Evolutionary conservation across 2,113 vertebrate genomes (phyloP).

Genomic region (Channa maculata): DNA sequence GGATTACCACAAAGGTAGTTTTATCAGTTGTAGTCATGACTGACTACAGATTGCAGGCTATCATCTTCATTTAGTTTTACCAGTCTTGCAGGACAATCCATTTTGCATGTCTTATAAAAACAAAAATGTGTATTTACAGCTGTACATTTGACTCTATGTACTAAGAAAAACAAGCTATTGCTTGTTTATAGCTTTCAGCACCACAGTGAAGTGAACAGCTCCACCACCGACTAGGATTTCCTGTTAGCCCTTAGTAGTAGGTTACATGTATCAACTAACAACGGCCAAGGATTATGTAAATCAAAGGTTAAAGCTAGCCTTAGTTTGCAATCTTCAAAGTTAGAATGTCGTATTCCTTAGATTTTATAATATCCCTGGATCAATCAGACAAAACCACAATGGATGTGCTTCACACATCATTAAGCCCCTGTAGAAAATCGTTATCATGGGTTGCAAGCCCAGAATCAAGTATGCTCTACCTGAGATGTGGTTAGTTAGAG

Average conservation of each 20-base stretch:
- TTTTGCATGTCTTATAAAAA: neutral
- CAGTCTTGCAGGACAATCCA: too few relatives aligned
- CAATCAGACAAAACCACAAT: neutral
- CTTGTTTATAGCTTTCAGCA: slow-evolving; percentile 29
- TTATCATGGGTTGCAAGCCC: neutral
- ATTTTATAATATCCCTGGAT: neutral
- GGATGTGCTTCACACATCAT: neutral
- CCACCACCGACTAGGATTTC: neutral
- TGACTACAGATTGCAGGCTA: too few relatives aligned
- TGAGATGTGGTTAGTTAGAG: neutral
- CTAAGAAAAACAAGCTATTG: neutral
- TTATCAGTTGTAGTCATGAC: too few relatives aligned
- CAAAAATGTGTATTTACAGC: too few relatives aligned
- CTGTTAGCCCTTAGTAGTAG: neutral
- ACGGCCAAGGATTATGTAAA: neutral
- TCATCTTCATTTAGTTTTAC: too few relatives aligned
- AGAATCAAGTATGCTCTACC: neutral
- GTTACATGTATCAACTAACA: neutral
- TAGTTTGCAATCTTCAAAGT: too few relatives aligned
- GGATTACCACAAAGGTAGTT: too few relatives aligned
- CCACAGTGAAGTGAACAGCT: slow-evolving; percentile 47
- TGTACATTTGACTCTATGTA: too few relatives aligned
- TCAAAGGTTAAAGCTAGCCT: too few relatives aligned
- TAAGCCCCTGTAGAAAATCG: neutral
- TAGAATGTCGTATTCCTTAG: too few relatives aligned